Evolutionary conservation across 2,797 vertebrate species (phyloP).

Genomic region (Pogoniulus pusillus): DNA sequence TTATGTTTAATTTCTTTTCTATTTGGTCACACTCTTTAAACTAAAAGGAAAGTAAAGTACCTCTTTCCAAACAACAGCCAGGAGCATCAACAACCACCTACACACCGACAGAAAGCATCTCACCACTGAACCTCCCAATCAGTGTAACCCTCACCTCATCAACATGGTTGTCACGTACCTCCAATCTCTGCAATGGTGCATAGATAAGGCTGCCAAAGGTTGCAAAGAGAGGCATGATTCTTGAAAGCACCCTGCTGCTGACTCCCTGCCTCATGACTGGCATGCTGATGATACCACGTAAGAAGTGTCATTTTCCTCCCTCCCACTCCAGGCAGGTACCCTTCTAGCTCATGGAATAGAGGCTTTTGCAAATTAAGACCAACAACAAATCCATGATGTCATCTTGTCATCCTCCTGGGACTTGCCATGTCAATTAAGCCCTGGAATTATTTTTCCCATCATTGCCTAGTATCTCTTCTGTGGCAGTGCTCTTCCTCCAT

Average conservation of each 20-base stretch:
- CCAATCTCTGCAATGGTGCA: neutral
- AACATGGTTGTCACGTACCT: neutral
- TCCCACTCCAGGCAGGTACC: neutral
- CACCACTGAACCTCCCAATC: neutral
- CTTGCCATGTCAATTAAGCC: neutral
- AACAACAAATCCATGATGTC: neutral
- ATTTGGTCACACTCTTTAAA: neutral
- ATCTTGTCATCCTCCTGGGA: accelerated
- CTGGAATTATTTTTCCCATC: neutral
- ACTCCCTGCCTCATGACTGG: conserved; percentile 5
- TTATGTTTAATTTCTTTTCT: neutral
- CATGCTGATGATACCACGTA: neutral
- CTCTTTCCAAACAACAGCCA: neutral
- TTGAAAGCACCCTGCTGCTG: conserved; percentile 32
- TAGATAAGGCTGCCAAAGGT: neutral
- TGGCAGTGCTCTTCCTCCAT: neutral
- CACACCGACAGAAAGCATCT: neutral
- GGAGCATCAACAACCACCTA: neutral
- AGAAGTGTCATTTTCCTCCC: neutral
- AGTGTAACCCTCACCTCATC: neutral
- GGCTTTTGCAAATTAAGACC: neutral
- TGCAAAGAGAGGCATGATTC: conserved; percentile 12
- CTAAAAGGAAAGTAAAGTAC: neutral
- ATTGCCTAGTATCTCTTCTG: neutral
- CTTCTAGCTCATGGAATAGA: neutral